Conservation (phyloP, 2,113 vertebrate species). For the Cisticola juncidis region DNA sequence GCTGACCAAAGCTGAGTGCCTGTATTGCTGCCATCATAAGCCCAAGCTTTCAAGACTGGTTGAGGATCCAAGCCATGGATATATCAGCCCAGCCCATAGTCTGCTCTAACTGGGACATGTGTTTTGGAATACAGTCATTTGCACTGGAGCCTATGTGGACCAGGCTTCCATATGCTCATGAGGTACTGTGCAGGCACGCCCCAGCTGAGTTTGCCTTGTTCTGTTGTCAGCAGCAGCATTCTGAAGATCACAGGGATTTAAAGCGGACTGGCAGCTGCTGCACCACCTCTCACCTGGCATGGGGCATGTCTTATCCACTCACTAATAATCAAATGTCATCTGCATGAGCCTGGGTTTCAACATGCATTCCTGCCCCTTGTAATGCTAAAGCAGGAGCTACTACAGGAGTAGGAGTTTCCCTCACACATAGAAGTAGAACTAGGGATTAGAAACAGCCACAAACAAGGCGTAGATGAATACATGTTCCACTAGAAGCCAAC, state of each 20-base stretch:
- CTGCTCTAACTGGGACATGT: fast-evolving
- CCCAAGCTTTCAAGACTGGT: not conserved
- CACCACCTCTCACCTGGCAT: not conserved
- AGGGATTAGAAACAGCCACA: not conserved
- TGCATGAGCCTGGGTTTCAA: not conserved
- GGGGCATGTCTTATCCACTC: not conserved
- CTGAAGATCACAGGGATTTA: not conserved
- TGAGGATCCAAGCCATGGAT: not conserved
- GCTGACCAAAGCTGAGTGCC: not conserved
- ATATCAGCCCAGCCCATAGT: not conserved
- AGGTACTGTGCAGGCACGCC: not conserved
- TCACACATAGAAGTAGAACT: not conserved
- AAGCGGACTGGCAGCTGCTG: not conserved
- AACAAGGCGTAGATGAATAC: not conserved
- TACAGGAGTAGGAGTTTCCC: not conserved
- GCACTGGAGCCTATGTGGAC: fast-evolving
- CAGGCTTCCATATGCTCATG: not conserved
- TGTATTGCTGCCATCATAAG: fast-evolving
- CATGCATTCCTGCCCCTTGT: not conserved
- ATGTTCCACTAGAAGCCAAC: not conserved
- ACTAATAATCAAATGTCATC: not conserved
- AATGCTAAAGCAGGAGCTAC: not conserved
- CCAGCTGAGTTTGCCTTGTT: not conserved
- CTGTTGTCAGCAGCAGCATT: not conserved
- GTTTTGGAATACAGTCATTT: not conserved